Evolutionary conservation across 2,888 invertebrate species (phyloP).

Genomic region (Drosophila cyrtoloma): DNA sequence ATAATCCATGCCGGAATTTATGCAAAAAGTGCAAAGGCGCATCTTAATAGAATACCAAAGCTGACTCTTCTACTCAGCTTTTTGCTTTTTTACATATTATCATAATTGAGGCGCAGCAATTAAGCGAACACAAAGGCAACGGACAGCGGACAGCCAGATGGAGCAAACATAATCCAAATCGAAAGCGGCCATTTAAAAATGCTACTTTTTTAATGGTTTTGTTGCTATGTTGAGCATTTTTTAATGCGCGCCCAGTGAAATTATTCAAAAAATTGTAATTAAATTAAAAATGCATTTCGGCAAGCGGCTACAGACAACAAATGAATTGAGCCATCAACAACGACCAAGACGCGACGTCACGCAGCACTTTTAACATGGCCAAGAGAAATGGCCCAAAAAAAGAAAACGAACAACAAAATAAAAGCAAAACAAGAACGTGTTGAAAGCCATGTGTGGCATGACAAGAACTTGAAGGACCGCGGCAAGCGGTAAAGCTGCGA

Average conservation of each 20-base stretch:
- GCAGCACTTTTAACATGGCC: conserved; percentile 49
- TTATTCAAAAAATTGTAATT: conserved; percentile 65
- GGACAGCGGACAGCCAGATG: background rate
- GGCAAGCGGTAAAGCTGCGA: conserved; percentile 24
- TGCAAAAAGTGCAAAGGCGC: conserved; percentile 54
- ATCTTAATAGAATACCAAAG: conserved; percentile 39
- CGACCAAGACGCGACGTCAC: conserved; percentile 60
- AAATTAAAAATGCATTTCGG: conserved; percentile 76
- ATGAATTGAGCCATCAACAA: conserved; percentile 75
- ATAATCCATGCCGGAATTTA: conserved; percentile 71
- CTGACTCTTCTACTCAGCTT: conserved; percentile 11
- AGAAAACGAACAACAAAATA: conserved; percentile 13
- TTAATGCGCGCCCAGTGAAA: conserved; percentile 59
- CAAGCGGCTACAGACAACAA: conserved; percentile 54
- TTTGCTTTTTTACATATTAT: conserved; percentile 39
- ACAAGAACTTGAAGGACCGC: conserved; percentile 45
- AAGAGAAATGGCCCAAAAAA: conserved; percentile 61
- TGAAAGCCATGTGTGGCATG: conserved; percentile 77
- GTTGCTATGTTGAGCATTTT: conserved; percentile 58
- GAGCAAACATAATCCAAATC: conserved; percentile 64
- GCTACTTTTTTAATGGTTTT: conserved; percentile 57
- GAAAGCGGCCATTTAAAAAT: conserved; percentile 47
- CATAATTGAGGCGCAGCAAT: conserved; percentile 71
- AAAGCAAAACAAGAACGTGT: conserved; percentile 64
- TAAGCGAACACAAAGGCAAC: conserved; percentile 43